Percentiles rank a stretch among this genome's conserved stretches.
phyloP scores from a whole-genome alignment of 2,113 vertebrate species.

The Pelvicachromis taeniatus region DNA sequence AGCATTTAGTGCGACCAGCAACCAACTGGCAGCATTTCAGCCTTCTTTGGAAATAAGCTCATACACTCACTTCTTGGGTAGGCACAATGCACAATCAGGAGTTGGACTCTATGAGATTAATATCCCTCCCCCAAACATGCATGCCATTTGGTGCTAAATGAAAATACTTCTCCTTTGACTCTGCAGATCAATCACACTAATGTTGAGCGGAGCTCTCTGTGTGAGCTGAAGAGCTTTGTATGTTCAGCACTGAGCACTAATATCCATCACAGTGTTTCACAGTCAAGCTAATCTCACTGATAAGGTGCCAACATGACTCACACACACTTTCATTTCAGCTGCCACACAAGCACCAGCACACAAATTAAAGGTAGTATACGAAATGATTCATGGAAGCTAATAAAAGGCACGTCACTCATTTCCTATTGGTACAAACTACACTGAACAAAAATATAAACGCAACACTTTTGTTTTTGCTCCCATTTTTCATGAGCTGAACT shows the following conservation, averaged over 20 bases:
- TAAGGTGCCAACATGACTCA: conserved; percentile 12
- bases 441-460: too few species aligned
- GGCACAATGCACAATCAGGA: neutral
- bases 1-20: neutral
- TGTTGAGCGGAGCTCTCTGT: neutral
- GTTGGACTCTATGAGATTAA: neutral
- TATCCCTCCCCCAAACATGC: neutral
- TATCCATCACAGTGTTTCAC: neutral
- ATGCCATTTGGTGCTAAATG: neutral
- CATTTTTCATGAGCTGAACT: too few species aligned
- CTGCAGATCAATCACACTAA: conserved; percentile 6
- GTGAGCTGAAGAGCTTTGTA: neutral
- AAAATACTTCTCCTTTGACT: conserved; percentile 13
- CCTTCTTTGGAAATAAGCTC: neutral
- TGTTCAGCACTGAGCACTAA: neutral
- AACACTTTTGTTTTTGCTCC: too few species aligned
- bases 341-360: neutral
- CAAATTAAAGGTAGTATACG: neutral
- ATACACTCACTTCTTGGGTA: neutral
- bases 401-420: neutral
- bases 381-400: neutral
- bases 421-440: neutral
- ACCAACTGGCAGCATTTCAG: neutral
- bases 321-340: neutral
- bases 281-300: conserved; percentile 14